Evolutionary conservation across 2,797 vertebrate genomes (phyloP).

Genomic region (Hydrocynus forskahlii): DNA sequence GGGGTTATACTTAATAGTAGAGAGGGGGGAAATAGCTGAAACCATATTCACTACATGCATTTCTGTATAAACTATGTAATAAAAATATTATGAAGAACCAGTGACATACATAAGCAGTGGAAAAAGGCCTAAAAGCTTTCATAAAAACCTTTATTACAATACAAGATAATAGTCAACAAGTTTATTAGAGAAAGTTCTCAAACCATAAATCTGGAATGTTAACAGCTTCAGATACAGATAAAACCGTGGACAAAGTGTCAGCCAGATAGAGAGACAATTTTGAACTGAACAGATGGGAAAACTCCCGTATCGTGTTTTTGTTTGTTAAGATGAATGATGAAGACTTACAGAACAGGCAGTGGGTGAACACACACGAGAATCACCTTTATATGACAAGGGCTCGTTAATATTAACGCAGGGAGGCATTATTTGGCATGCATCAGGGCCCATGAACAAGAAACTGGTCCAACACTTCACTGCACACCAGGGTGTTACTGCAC

Average conservation of each 20-base stretch:
- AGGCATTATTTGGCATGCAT: conserved; percentile 30
- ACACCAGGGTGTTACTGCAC: background rate
- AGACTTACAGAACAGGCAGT: conserved; percentile 4
- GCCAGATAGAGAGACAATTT: background rate
- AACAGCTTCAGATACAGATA: conserved; percentile 59
- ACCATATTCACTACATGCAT: too few relatives aligned
- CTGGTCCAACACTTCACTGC: conserved; percentile 10
- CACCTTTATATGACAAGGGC: background rate
- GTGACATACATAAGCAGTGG: too few relatives aligned
- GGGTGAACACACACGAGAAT: background rate
- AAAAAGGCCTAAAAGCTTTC: conserved; percentile 43
- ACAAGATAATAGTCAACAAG: conserved; percentile 72
- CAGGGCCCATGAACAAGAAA: conserved; percentile 3
- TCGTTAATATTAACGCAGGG: background rate
- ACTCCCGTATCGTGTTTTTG: background rate
- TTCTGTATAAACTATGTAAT: too few relatives aligned
- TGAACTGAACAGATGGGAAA: conserved; percentile 9
- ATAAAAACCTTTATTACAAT: conserved; percentile 80
- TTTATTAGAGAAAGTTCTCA: conserved; percentile 67
- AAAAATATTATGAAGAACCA: too few relatives aligned
- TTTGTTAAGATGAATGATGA: background rate
- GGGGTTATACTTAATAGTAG: too few relatives aligned
- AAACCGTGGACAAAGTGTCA: conserved; percentile 4
- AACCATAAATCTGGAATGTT: conserved; percentile 70
- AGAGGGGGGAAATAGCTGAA: too few relatives aligned